A percentile compares a stretch with the other conserved stretches of the same genome.
Evolutionary conservation across 2,113 vertebrate species (phyloP).

Genomic region (Neomonachus schauinslandi): DNA sequence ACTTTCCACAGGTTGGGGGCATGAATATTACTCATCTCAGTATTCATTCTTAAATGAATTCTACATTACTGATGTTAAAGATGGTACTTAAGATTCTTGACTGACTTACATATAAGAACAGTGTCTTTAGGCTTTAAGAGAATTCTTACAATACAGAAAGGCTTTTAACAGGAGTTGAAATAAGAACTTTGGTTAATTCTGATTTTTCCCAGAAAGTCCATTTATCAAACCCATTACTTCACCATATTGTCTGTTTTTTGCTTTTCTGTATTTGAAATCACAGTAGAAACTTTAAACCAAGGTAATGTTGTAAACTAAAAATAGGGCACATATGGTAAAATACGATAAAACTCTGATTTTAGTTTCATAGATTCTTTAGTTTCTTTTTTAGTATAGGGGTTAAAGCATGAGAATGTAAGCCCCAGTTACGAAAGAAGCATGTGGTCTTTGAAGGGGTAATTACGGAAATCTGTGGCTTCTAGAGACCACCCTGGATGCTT

Average conservation of each 20-base stretch:
- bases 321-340: background rate
- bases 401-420: background rate
- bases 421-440: background rate
- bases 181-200: conserved; percentile 6
- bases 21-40: background rate
- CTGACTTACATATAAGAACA: background rate
- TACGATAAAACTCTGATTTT: background rate
- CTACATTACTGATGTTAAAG: background rate
- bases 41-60: background rate
- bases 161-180: background rate
- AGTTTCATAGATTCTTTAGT: background rate
- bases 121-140: background rate
- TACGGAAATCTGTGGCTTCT: background rate
- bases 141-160: background rate
- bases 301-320: background rate
- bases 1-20: background rate
- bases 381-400: background rate
- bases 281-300: background rate
- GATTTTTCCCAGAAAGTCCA: background rate
- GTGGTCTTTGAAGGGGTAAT: background rate
- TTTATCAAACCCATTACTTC: background rate
- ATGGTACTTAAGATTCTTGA: background rate
- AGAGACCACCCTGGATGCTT: background rate
- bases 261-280: background rate
- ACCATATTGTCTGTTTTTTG: background rate